A percentile compares a stretch with the other conserved stretches of the same genome.
Evolutionary conservation across 92 coral and sea anemone genomes (phyloP).

Genomic region (Epizoanthus stellaris): DNA sequence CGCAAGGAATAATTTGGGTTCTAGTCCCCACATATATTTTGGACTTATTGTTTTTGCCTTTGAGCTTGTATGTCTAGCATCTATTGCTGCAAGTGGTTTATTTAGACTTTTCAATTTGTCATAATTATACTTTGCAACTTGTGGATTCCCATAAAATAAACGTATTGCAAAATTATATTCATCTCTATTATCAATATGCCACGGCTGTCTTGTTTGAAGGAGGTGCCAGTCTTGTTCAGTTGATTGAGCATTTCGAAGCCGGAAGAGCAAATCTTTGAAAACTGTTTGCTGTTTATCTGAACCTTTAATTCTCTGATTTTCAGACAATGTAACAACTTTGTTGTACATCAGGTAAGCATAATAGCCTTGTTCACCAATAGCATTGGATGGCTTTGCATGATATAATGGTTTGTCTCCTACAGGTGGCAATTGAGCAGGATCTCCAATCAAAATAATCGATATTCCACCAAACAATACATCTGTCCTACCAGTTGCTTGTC

Average conservation of each 20-base stretch:
- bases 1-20: slow-evolving; percentile 48
- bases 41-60: slow-evolving; percentile 52
- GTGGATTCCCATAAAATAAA: slow-evolving; percentile 54
- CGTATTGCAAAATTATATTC: slow-evolving; percentile 51
- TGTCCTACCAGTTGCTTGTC: slow-evolving; percentile 9
- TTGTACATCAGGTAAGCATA: slow-evolving; percentile 57
- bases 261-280: slow-evolving; percentile 40
- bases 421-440: slow-evolving; percentile 5
- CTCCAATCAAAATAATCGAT: background rate
- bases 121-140: slow-evolving; percentile 57
- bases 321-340: slow-evolving; percentile 49
- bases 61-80: slow-evolving; percentile 59
- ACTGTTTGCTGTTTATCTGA: slow-evolving; percentile 27
- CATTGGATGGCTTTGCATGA: slow-evolving; percentile 65
- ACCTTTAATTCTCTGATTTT: slow-evolving; percentile 60
- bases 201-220: slow-evolving; percentile 52
- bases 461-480: slow-evolving; percentile 10
- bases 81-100: slow-evolving; percentile 58
- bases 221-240: slow-evolving; percentile 32
- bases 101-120: slow-evolving; percentile 43
- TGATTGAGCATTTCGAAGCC: slow-evolving; percentile 30
- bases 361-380: slow-evolving; percentile 54
- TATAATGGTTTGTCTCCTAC: slow-evolving; percentile 30
- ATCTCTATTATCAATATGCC: slow-evolving; percentile 38
- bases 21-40: slow-evolving; percentile 61